phyloP scores from a whole-genome alignment of 2,113 vertebrate species.

The Psilopsiagon aymara region DNA sequence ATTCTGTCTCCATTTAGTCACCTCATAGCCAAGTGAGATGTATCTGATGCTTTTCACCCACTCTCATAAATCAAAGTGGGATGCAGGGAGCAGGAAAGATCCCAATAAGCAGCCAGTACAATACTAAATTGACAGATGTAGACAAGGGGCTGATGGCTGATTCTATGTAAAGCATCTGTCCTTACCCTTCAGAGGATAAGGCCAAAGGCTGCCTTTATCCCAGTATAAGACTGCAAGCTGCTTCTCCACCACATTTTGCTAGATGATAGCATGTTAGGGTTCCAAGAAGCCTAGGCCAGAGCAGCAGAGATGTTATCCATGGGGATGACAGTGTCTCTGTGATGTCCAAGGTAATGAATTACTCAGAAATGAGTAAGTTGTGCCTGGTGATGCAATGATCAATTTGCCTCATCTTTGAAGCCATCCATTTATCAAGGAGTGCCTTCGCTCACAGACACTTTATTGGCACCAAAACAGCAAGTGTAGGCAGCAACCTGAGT shows the following conservation, averaged over 20 bases:
- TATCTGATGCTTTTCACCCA: background rate
- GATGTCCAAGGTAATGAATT: constrained; percentile 62
- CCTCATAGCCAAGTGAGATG: background rate
- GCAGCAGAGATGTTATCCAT: constrained; percentile 23
- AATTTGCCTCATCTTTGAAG: constrained; percentile 72
- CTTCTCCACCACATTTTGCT: background rate
- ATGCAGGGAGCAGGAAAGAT: constrained; percentile 2
- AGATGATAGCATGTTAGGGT: background rate
- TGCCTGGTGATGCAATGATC: constrained; percentile 75
- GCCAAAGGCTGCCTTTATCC: background rate
- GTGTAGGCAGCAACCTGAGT: constrained; percentile 12
- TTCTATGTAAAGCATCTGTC: background rate
- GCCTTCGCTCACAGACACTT: constrained; percentile 46
- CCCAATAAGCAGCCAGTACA: background rate
- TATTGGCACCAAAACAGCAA: constrained; percentile 53
- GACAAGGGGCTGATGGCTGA: background rate
- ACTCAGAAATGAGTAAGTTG: constrained; percentile 70
- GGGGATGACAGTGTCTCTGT: constrained; percentile 1
- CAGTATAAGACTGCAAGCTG: background rate
- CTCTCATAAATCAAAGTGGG: constrained; percentile 4
- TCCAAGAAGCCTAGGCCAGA: constrained; percentile 10
- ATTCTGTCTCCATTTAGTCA: constrained; percentile 3
- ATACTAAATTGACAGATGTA: background rate
- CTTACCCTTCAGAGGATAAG: background rate
- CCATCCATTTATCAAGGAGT: constrained; percentile 78